phyloP scores from a whole-genome alignment of 2,113 vertebrate species.

The Trematomus loennbergii region DNA sequence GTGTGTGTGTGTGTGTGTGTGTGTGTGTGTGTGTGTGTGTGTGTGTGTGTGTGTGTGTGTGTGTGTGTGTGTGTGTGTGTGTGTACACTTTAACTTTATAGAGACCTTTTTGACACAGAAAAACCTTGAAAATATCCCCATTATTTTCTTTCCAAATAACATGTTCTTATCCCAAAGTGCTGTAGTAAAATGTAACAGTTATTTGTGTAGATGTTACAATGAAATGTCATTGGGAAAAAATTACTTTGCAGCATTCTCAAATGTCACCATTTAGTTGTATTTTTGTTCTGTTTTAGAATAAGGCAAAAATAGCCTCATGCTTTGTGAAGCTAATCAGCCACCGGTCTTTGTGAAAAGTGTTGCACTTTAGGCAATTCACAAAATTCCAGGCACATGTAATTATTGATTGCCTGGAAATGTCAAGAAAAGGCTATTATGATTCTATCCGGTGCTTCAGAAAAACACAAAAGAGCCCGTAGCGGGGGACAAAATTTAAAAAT shows the following conservation, averaged over 20 bases:
- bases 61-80: no score
- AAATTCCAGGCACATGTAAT: constrained; percentile 61
- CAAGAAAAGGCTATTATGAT: constrained; percentile 63
- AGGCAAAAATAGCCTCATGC: constrained; percentile 41
- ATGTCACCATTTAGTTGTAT: constrained; percentile 62
- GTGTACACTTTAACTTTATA: no score
- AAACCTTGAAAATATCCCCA: background rate
- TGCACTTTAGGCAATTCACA: constrained; percentile 50
- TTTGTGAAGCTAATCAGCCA: constrained; percentile 37
- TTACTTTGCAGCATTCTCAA: constrained; percentile 54
- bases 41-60: no score
- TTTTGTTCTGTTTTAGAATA: constrained; percentile 31
- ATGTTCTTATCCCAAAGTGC: constrained; percentile 7
- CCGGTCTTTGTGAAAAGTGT: constrained; percentile 18
- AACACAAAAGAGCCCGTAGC: constrained; percentile 38
- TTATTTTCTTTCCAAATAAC: constrained; percentile 9
- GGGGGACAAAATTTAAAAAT: constrained; percentile 16
- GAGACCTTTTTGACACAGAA: constrained; percentile 16
- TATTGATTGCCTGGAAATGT: constrained; percentile 74
- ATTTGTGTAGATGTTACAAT: constrained; percentile 21
- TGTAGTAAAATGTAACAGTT: background rate
- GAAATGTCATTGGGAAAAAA: constrained; percentile 61
- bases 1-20: no score
- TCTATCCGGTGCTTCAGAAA: constrained; percentile 17
- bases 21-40: no score